Base-by-base conservation (phyloP, 2,888 invertebrate genomes). In the Pemphredon lugubris region DNA sequence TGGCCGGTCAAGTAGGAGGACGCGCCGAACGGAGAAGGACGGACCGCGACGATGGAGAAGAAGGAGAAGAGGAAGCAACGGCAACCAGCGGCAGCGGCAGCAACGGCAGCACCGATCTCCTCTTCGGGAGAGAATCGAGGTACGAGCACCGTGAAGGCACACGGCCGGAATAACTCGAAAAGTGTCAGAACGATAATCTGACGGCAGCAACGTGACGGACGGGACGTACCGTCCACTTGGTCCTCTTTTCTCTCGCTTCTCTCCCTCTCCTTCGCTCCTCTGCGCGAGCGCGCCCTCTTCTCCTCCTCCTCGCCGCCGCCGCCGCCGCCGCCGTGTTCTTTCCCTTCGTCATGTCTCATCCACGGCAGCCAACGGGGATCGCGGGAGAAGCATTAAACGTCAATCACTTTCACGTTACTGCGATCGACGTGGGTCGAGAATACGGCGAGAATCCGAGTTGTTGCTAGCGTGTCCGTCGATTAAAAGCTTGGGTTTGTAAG, bases 111-210 rank as follows among this genome's bases (percentile, higher is more conserved):
- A n/a, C n/a, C 50, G 55, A 47, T 55, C 68, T 47, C 65, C 63
- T 61, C 67, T 50, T 32, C 40, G 44, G 54, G 57, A 55, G 69
- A 42, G 71, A 64, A 55, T 71, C 39, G 70, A 64, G 60, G 54
- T 44, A 54, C n/a, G n/a, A n/a, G n/a, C 59, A 72, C 55, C 66
- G 80, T 63, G 76, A 61, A 72, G 78, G 79, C 77, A 74, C 81
- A 83, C 84, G 86, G 84, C 85, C 85, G 85, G 88, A 88, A 89
- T 89, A 90, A 89, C 89, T 89, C 87, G 87, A 83, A 89, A 89
- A 90, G 88, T 89, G 90, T 89, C 89, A 88, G 89, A 88, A 89
- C 89, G 89, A 89, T 90, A 90, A 90, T 89, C 90, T 87, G 89
- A 90, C 89, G 87, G 85, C 81, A 83, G 88, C 89, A 83, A 89